phyloP scores from a whole-genome alignment of 1,140 invertebrate species.

The Sinonovacula constricta region DNA sequence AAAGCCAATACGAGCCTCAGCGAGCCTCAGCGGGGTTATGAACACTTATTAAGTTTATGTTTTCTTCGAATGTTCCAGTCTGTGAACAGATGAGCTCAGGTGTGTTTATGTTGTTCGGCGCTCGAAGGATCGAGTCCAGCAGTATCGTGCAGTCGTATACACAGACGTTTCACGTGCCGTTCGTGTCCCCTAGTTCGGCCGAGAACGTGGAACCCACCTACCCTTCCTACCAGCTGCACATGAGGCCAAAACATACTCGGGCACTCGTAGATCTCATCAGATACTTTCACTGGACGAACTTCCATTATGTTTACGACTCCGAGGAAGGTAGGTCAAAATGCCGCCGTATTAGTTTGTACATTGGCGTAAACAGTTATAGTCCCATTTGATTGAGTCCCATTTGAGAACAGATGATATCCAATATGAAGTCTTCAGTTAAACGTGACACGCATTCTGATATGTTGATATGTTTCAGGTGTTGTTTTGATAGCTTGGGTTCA shows the following conservation, averaged over 20 bases:
- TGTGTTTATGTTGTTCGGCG: constrained; percentile 93
- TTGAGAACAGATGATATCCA: too few relatives aligned
- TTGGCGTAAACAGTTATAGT: too few relatives aligned
- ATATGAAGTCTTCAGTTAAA: too few relatives aligned
- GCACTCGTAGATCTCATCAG: constrained; percentile 94
- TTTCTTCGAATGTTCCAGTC: too few relatives aligned
- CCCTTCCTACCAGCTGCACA: constrained; percentile 74
- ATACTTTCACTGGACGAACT: constrained; percentile 93
- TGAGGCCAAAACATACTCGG: constrained; percentile 94
- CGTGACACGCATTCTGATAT: too few relatives aligned
- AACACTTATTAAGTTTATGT: too few relatives aligned
- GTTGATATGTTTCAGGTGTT: too few relatives aligned
- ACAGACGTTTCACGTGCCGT: constrained; percentile 97
- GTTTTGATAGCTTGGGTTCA: too few relatives aligned
- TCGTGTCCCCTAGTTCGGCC: constrained; percentile 82
- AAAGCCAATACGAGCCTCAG: too few relatives aligned
- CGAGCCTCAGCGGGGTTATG: too few relatives aligned
- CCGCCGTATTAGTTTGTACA: too few relatives aligned
- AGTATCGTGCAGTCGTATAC: constrained; percentile 96
- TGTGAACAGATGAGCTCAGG: constrained; percentile 95
- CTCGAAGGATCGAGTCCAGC: constrained; percentile 93
- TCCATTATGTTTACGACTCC: constrained; percentile 96
- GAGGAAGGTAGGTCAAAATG: constrained; percentile 97
- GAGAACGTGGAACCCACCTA: constrained; percentile 4
- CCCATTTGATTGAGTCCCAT: too few relatives aligned